Evolutionary conservation across 2,888 invertebrate genomes (phyloP), one percentile per base, ranked within the genome.

Genomic region (Mythimna pallens): DNA sequence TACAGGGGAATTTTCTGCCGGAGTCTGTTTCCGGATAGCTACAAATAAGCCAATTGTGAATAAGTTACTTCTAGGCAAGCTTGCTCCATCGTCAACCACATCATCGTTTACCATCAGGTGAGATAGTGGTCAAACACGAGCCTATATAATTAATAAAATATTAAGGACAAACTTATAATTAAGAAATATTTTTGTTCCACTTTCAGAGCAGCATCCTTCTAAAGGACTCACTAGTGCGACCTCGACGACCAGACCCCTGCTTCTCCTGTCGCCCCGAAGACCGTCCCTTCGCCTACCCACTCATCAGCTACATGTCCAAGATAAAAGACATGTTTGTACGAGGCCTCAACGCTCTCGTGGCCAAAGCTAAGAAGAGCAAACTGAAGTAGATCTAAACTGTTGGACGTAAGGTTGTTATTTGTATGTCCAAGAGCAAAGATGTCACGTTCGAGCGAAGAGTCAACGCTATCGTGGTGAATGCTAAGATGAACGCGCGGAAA

Each of bases 191-290:
- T 4, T 47, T 17, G 17, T 58, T 58, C 34, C 20, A 20, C 30
- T 58, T 90, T 6, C 93, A 96, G 96, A 87, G 92, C 88, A 96
- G 96, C 73, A 58, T 92, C 1, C 85, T 95, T 0, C 71, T 89
- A 20, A 90, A 89, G 36, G 87, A 85, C 3, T 94, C 94, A 0
- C 87, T 94, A 10, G 81, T 95, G 73, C 89, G 82, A 36, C 93
- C 93, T 0, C 86, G 87, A 6, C 78, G 81, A 17, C 84, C 86
- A 36, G 90, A 91, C 62, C 84, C 91, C 6, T 96, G 96, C 80
- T 95, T 94, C 89, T 91, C 94, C 0, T 93, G 93, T 81, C 90
- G 91, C 0, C 86, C 91, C 0, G 91, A 92, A 47, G 95, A 96
- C 69, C 89, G 92, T 0, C 96, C 95, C 1, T 85, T 92, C 70